phyloP scores from a whole-genome alignment of 2,797 vertebrate species.

The Poecile montanus region DNA sequence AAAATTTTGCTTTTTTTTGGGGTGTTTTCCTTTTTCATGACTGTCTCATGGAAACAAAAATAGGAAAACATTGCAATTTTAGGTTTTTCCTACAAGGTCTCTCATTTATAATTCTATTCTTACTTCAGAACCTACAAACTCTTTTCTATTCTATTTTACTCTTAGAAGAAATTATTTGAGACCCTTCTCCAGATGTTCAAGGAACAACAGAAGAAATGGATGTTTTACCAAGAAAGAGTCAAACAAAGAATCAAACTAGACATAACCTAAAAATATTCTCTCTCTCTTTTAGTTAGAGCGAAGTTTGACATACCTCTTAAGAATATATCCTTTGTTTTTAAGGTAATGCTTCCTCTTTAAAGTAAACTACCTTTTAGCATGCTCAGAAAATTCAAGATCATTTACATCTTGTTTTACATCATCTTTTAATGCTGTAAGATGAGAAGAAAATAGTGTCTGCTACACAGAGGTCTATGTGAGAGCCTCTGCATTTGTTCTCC shows the following conservation, averaged over 20 bases:
- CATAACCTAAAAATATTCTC: neutral
- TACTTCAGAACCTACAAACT: neutral
- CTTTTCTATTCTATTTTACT: neutral
- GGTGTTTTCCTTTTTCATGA: neutral
- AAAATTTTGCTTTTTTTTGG: neutral
- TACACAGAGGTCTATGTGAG: conserved; percentile 30
- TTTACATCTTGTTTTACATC: conserved; percentile 40
- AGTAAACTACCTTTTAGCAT: conserved; percentile 46
- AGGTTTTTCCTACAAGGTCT: neutral
- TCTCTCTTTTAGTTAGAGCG: neutral
- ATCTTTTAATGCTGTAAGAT: conserved; percentile 65
- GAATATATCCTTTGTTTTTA: neutral
- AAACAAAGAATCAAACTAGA: neutral
- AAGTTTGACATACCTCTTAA: neutral
- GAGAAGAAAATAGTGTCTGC: conserved; percentile 71
- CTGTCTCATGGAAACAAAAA: neutral
- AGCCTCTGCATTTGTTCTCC: conserved; percentile 61
- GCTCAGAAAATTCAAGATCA: conserved; percentile 48
- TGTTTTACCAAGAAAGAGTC: neutral
- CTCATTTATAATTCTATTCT: neutral
- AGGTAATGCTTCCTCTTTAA: conserved; percentile 21
- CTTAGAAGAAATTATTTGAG: neutral
- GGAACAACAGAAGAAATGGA: neutral
- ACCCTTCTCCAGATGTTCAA: neutral
- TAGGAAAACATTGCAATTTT: neutral